Evolutionary conservation across 2,113 vertebrate species (phyloP).

Genomic region (Marmota flaviventris): DNA sequence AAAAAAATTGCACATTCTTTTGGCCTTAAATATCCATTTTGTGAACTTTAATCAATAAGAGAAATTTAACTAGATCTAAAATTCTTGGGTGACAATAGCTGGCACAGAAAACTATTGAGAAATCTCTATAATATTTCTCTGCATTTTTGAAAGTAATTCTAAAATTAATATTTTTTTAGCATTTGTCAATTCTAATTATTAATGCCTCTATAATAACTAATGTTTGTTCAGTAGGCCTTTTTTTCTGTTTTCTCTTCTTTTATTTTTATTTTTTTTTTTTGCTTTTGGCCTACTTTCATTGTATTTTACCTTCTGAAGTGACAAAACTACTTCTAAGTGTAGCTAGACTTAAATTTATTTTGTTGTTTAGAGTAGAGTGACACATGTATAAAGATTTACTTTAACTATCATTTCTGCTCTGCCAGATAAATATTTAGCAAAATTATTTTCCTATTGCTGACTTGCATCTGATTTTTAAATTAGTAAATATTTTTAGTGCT

Average conservation of each 20-base stretch:
- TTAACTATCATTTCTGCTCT: not conserved
- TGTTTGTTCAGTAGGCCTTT: not conserved
- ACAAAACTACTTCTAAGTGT: not conserved
- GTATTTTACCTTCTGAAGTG: not conserved
- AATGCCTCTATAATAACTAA: not conserved
- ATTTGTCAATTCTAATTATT: not conserved
- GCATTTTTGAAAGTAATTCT: not conserved
- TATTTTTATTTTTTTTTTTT: no score
- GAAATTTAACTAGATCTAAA: not conserved
- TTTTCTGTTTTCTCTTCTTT: no score
- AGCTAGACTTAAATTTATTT: not conserved
- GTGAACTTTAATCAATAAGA: not conserved
- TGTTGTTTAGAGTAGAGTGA: not conserved
- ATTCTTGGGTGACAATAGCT: not conserved
- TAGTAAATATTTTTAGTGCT: not conserved
- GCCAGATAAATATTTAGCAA: not conserved
- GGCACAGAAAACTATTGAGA: not conserved
- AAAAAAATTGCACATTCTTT: not conserved
- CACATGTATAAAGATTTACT: not conserved
- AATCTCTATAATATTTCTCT: not conserved
- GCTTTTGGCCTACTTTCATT: not conserved
- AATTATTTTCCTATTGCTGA: not conserved
- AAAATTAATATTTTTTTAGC: not conserved
- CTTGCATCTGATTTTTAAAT: not conserved
- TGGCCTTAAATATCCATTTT: not conserved